phyloP scores from a whole-genome alignment of 1,140 invertebrate species.

The Pogonomyrmex californicus region DNA sequence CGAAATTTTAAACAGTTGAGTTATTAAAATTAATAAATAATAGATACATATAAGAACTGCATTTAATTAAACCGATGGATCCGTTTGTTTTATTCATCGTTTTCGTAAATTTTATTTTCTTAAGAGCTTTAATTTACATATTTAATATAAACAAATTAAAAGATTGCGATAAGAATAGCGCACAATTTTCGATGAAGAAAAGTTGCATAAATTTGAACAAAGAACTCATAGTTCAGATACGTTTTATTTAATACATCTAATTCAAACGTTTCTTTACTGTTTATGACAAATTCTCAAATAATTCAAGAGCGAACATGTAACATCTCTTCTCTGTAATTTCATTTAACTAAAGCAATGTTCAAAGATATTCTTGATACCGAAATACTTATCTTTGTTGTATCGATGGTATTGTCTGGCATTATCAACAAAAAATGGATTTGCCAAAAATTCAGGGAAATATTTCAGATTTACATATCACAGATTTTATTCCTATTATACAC shows the following conservation, averaged over 20 bases:
- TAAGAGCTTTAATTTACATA: too few relatives aligned
- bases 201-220: not conserved
- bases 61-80: conserved; percentile 1
- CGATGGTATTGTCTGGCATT: not conserved
- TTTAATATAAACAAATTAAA: too few relatives aligned
- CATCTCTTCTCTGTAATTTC: not conserved
- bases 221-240: not conserved
- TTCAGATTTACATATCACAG: conserved; percentile 33
- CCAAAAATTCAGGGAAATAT: conserved; percentile 6
- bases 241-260: not conserved
- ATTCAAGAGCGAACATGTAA: not conserved
- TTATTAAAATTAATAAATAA: conserved; percentile 4
- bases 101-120: not conserved
- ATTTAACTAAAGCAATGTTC: not conserved
- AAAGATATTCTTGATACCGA: not conserved
- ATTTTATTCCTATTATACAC: conserved; percentile 31
- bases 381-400: conserved; percentile 25
- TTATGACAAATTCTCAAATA: not conserved
- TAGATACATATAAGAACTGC: not conserved
- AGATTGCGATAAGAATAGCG: too few relatives aligned
- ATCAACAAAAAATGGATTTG: conserved; percentile 34
- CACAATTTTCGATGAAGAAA: not conserved
- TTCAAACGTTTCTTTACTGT: not conserved
- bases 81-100: not conserved
- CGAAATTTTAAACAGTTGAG: not conserved